Evolutionary conservation across 1,140 invertebrate genomes (phyloP).

Genomic region (Hylaeus volcanicus): DNA sequence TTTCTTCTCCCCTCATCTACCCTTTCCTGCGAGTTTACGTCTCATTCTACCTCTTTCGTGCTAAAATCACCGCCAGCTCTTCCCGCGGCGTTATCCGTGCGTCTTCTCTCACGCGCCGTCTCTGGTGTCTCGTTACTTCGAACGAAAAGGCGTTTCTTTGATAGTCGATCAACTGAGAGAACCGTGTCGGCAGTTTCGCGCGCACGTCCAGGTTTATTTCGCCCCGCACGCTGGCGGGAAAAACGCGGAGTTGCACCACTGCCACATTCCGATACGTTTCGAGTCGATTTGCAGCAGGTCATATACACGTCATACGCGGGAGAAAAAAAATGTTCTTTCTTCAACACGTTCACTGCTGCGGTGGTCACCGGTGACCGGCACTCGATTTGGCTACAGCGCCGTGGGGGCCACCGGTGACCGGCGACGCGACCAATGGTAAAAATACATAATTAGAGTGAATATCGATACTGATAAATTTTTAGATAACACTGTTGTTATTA

Average conservation of each 20-base stretch:
- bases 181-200: slow-evolving; percentile 16
- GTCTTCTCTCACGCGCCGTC: slow-evolving; percentile 46
- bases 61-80: slow-evolving; percentile 5
- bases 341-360: no score
- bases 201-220: background rate
- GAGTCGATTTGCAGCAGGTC: no score
- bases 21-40: slow-evolving; percentile 2
- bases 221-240: background rate
- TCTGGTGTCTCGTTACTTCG: slow-evolving; percentile 43
- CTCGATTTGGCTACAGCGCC: no score
- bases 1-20: slow-evolving; percentile 26
- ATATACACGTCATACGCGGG: no score
- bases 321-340: no score
- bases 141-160: slow-evolving; percentile 43
- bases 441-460: no score
- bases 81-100: slow-evolving; percentile 23
- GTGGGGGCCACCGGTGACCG: no score
- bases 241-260: background rate
- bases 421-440: no score
- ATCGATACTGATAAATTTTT: no score
- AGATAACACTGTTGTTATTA: no score
- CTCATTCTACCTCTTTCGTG: background rate
- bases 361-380: no score
- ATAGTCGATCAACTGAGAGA: slow-evolving; percentile 16
- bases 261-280: background rate